Evolutionary conservation across 1,140 invertebrate genomes (phyloP), one percentile per base, ranked within the genome.

Genomic region (Brachionus koreanus): DNA sequence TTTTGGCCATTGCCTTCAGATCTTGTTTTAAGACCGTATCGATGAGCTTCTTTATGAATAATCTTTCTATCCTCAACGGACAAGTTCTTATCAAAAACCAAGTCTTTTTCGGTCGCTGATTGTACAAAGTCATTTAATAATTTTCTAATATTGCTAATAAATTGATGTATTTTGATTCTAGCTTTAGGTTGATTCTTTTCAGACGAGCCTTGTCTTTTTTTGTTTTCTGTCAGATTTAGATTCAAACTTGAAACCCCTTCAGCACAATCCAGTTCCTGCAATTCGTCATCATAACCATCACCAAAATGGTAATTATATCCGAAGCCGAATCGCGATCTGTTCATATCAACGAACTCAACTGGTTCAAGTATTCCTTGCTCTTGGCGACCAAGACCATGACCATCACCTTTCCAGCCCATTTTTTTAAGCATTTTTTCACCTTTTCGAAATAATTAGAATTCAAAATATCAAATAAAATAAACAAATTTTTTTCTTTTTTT

Each of bases 351-450:
- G 23, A 79, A 42, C 5, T 79, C 76, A 61, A 79, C 23, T n/a
- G 76, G 33, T 6, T 63, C 57, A 0, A 61, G 6, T 13, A 79
- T 61, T 12, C 76, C 76, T 16, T 79, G 76, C n/a, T 79, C 9
- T 12, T 25, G 19, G 9, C 10, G 33, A n/a, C 76, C 76, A 37
- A 79, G 61, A 65, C 76, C 76, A 35, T 61, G 25, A 16, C 75
- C 75, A 19, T 77, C 75, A 10, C 76, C 76, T 61, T 79, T 79
- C 76, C 76, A 79, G 3, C 76, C 76, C 76, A 79, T 79, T 79
- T 79, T 79, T 61, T 79, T 79, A 12, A 79, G 12, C 16, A 79
- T 13, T 65, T 65, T 79, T 39, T 57, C 76, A n/a, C 76, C 76
- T 79, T 23, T 52, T 42, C 10, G 10, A 72, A 42, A 16, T 42